Evolutionary conservation across 2,888 invertebrate genomes (phyloP).

Genomic region (Pollenia amentaria): DNA sequence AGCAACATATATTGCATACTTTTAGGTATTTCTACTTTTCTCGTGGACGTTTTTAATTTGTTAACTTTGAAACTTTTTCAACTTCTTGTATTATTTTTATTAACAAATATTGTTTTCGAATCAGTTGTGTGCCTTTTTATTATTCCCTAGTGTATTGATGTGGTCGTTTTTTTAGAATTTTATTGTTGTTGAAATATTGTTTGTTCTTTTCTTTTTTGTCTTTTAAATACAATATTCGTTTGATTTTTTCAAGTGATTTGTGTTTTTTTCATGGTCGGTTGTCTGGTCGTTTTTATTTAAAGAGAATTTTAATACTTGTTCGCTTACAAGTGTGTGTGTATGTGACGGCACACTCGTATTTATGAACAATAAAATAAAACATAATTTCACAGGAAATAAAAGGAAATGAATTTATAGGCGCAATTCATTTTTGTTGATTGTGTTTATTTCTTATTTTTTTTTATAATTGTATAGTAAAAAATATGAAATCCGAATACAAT

Average conservation of each 20-base stretch:
- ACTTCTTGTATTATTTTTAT: no score
- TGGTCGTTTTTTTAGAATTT: not conserved
- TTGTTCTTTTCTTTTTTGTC: constrained; percentile 11
- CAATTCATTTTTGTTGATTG: constrained; percentile 50
- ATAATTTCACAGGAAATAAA: constrained; percentile 57
- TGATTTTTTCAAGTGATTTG: constrained; percentile 1
- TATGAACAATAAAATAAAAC: not conserved
- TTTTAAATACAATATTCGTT: not conserved
- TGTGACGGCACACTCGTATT: not conserved
- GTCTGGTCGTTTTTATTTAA: constrained; percentile 7
- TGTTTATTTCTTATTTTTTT: constrained; percentile 24
- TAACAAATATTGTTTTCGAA: no score
- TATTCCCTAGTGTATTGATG: not conserved
- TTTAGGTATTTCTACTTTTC: no score
- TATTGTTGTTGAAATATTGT: constrained; percentile 47
- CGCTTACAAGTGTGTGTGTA: not conserved
- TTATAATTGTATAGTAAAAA: not conserved
- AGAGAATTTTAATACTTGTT: not conserved
- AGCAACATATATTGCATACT: no score
- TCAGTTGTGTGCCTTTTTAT: no score
- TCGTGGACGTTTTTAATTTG: no score
- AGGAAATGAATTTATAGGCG: constrained; percentile 72
- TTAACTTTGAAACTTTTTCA: no score
- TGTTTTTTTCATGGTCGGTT: not conserved
- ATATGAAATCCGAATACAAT: no score